Evolutionary conservation across 2,797 vertebrate species (phyloP), one percentile per base, ranked within the genome.

Genomic region (Selene dorsalis): DNA sequence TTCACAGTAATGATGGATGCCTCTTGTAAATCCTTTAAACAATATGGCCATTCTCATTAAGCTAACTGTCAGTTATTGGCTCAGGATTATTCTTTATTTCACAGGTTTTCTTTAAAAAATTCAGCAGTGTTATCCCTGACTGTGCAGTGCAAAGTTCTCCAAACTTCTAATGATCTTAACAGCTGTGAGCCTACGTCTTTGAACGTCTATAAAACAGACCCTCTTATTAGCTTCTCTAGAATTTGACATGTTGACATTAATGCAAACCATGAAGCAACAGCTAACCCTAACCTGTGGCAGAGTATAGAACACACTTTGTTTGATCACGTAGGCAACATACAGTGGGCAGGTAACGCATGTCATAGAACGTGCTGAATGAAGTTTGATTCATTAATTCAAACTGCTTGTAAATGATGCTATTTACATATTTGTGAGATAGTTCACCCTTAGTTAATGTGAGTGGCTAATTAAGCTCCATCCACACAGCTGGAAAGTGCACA

Each of bases 1-100:
- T 45, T 41, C 26, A 22, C 38, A 67, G 56, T 41, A 70, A 82
- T 75, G 65, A 86, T 75, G 67, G 35, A 77, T 88, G 74, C 79
- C n/a, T 73, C 14, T 47, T 56, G 10, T 66, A 80, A 83, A 79
- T 38, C 32, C 26, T 82, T 55, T 50, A 39, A 84, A 86, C 62
- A 74, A 80, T 70, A 73, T 55, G 70, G 48, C 68, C 20, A 41
- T 41, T 66, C 41, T 73, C 35, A 76, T 88, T 88, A 75, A 13
- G 1, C 48, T 8, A 68, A 9, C 66, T 63, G 77, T 83, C 79
- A 82, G 41, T 86, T 50, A 77, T 38, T 50, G 32, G 45, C 26
- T 81, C 7, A 0, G 80, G 63, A 72, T n/a, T 73, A 61, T 76
- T 72, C 71, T 53, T 26, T 43, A 77, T 69, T 35, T 61, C 67